phyloP scores from a whole-genome alignment of 2,113 vertebrate species.

The Daboia siamensis region DNA sequence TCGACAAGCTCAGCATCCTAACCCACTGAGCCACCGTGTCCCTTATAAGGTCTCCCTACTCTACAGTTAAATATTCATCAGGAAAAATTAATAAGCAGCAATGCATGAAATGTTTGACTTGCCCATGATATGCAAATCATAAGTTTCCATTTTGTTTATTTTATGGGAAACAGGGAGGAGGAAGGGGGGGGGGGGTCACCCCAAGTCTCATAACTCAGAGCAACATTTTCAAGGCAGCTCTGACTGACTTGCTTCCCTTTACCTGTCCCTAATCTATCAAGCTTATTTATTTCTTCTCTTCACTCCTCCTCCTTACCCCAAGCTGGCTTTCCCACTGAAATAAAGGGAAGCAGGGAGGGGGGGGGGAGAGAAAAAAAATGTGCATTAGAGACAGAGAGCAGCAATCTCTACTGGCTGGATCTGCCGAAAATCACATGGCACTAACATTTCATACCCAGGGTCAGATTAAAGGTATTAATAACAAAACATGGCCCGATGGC shows the following conservation, averaged over 20 bases:
- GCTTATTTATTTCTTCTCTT: background rate
- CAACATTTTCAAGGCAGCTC: background rate
- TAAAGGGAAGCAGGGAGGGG: constrained; percentile 32
- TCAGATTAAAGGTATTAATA: constrained; percentile 57
- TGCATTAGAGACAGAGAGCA: constrained; percentile 35
- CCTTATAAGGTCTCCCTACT: background rate
- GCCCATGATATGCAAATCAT: background rate
- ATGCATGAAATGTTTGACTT: constrained; percentile 17
- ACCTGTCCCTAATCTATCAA: background rate
- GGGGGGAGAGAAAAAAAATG: background rate
- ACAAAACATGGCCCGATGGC: constrained; percentile 42
- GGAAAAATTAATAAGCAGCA: background rate
- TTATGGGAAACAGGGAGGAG: background rate
- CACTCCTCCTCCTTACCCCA: background rate
- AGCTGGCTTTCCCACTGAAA: background rate
- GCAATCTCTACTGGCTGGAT: constrained; percentile 36
- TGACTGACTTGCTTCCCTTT: background rate
- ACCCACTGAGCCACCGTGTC: no score
- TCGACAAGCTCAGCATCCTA: no score
- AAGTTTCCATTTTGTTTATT: background rate
- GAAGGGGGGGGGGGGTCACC: background rate
- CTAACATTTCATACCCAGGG: constrained; percentile 44
- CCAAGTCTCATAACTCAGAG: background rate
- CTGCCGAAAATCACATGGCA: constrained; percentile 20
- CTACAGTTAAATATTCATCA: constrained; percentile 21